Evolutionary conservation across 2,888 invertebrate genomes (phyloP), one percentile per base, ranked within the genome.

Genomic region (Drosophila helvetica): DNA sequence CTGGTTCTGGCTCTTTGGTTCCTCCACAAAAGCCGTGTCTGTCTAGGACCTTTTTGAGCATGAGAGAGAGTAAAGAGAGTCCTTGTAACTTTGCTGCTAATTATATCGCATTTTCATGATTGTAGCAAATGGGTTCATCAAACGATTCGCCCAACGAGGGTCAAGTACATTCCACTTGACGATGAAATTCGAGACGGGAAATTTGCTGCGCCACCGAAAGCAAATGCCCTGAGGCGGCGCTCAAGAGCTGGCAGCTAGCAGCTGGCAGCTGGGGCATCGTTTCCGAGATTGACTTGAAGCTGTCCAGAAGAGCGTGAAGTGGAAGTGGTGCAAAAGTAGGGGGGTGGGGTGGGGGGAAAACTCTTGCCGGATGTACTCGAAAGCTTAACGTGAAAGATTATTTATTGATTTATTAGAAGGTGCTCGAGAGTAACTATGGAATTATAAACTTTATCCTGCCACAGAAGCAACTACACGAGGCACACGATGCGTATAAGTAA

Each of bases 51-150:
- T 65, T 66, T 66, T 38, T 30, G 9, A 30, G 30, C 30, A 22
- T 22, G 27, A 27, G 27, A 27, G 33, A 38, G 38, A 6, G n/a
- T n/a, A 7, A 15, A 6, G 48, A 55, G 56, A 50, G 66, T 66
- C 66, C 66, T 56, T 45, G 43, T 66, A 66, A 56, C 66, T 65
- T 50, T 47, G 56, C 65, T 56, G 66, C 65, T 66, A 66, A 66
- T 66, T 66, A 66, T 66, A 66, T 66, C 66, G 66, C 66, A 56
- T 66, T 66, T 66, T 66, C 65, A 66, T 65, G 66, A 66, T 66
- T 66, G 65, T 66, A 56, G 55, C 65, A 65, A 66, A 66, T 65
- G 66, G 65, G 56, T 66, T 66, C 66, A 66, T 66, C 66, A 66
- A 66, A 66, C 65, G 65, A 65, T 65, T 65, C 56, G 42, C 65